Base-by-base conservation (phyloP, 2,113 vertebrate genomes). In the Uria aalge region DNA sequence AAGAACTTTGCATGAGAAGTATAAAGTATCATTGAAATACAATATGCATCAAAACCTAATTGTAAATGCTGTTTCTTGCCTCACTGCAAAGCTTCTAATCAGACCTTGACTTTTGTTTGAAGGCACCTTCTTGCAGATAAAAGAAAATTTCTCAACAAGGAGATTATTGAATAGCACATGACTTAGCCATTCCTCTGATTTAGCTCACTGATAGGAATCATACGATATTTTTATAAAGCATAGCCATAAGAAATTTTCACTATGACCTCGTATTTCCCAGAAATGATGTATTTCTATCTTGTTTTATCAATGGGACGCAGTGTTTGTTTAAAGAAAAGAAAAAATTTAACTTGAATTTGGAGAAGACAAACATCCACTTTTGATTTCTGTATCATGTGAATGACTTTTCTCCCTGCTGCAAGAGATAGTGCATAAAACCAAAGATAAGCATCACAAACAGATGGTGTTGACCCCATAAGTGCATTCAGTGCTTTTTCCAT, bases 91-190 rank as follows among this genome's bases (percentile, higher is more conserved):
- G 19, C 56, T 62, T 40, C 56, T 78, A 41, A 41, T 56, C 21
- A 62, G 43, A 59, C 29, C 34, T 47, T 52, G 45, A 50, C 30
- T 84, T 75, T n/a, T 90, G 80, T 64, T 90, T 76, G 30, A 91
- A 85, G 81, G 27, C 11, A 72, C 29, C 59, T 95, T 83, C 71
- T 48, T 92, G 32, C 60, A 75, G 45, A 90, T 55, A 59, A 79
- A 85, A 82, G 50, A 41, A 82, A 57, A 67, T 72, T 72, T 72
- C 60, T 78, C 48, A 96, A 96, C 91, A 97, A 97, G 79, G 67
- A 95, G 90, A 96, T 98, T 97, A 96, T 94, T 98, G 89, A 97
- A 56, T 57, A 97, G 81, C 98, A 57, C 98, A 97, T 98, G 98
- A 98, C 85, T 96, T 85, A 78, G 41, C 48, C 64, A 40, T 97